Conservation (phyloP, 1,140 invertebrate genomes). For the Hypothenemus hampei region DNA sequence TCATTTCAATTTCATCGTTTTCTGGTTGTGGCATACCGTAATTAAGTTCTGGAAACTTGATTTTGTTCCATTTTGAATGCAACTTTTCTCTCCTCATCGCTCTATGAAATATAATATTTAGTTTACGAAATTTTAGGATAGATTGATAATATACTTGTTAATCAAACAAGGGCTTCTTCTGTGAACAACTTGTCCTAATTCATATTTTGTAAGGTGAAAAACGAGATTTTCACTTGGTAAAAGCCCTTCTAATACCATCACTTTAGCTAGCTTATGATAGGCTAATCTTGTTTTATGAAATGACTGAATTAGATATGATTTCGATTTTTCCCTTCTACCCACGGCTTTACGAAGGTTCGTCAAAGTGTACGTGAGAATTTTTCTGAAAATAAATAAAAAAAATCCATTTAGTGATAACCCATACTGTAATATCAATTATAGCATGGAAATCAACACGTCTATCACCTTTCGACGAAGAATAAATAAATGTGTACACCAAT, state of each 20-base stretch:
- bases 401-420: no score
- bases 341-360: conserved; percentile 58
- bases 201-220: conserved; percentile 63
- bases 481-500: neutral
- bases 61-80: conserved; percentile 51
- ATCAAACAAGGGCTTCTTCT: conserved; percentile 54
- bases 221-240: conserved; percentile 63
- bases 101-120: conserved; percentile 45
- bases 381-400: conserved; percentile 47
- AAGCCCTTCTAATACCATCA: conserved; percentile 57
- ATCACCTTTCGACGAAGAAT: no score
- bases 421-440: no score
- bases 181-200: conserved; percentile 57
- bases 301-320: conserved; percentile 56
- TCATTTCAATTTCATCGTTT: conserved; percentile 18
- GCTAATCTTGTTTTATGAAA: conserved; percentile 59
- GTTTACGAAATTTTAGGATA: neutral
- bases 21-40: conserved; percentile 54
- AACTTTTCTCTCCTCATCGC: conserved; percentile 59
- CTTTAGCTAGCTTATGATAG: conserved; percentile 52
- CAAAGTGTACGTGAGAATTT: conserved; percentile 51
- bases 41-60: conserved; percentile 61
- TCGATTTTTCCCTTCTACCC: conserved; percentile 59
- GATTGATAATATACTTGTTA: conserved; percentile 54
- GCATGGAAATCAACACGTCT: no score